Base-by-base conservation (phyloP, 1,140 invertebrate genomes). In the Orchestia grillus region DNA sequence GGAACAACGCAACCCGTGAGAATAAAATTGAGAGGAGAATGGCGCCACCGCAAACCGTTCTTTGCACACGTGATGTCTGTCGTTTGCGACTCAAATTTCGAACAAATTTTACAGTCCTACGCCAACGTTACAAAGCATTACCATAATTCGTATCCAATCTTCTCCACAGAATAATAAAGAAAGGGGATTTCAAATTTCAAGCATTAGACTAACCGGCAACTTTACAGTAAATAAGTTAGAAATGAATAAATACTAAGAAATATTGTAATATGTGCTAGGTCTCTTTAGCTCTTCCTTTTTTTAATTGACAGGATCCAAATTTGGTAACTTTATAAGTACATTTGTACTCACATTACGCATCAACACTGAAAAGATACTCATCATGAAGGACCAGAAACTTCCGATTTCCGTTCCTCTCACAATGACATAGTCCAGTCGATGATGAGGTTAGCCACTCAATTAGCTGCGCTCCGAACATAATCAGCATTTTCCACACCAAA, bases 381-480 rank as follows among this genome's bases (percentile, higher is more conserved):
- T 3, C 1, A 1, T 23, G 3, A 28, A 23, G 11, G 62, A 77
- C 3, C 62, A 77, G 36, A 77, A 77, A 77, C 62, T 77, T 36
- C 62, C 62, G 36, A 77, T 77, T 77, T 36, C 11, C 11, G 62
- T 77, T 77, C 62, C 28, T 77, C 36, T 28, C 62, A 77, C 36
- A 77, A 28, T 36, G 28, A 77, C 28, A 28, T 77, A 36, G 62
- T 77, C 28, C 43, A 42, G 92, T 45, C 92, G 43, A 45, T 44
- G 44, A 94, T 94, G 44, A 44, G 92, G 92, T 23, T 77, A 77
- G 62, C 92, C 36, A 47, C 88, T 94, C 44, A 94, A 94, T 94
- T 94, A 94, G 92, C 92, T 47, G 19, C 44, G 44, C 41, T 47
- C 44, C 92, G 44, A 94, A 94, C 43, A 45, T 94, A 94, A 94